Conservation (phyloP, 2,888 invertebrate species). For the Nasonia oneida region DNA sequence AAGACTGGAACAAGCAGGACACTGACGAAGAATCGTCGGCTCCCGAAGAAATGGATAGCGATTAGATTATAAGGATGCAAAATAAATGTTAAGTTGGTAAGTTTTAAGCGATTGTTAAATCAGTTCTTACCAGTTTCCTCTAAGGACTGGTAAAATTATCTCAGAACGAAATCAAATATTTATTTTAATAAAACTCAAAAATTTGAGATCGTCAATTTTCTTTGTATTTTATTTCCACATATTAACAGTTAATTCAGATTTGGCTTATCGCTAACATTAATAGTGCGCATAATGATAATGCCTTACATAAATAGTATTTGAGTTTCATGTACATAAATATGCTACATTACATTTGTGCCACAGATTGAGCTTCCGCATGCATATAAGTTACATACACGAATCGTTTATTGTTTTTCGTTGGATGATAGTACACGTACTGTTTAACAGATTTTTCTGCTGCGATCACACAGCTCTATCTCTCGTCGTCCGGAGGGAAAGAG, state of each 20-base stretch:
- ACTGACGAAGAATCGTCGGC: constrained; percentile 77
- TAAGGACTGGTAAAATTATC: constrained; percentile 33
- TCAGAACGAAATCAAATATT: constrained; percentile 42
- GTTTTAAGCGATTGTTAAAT: constrained; percentile 23
- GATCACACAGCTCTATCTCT: constrained; percentile 13
- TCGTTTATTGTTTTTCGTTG: constrained; percentile 27
- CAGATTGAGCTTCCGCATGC: constrained; percentile 43
- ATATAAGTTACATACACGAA: constrained; percentile 22
- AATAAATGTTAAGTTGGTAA: constrained; percentile 48
- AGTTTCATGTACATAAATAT: constrained; percentile 57
- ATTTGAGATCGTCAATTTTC: constrained; percentile 31
- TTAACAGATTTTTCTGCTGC: constrained; percentile 31
- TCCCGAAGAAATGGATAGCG: constrained; percentile 71
- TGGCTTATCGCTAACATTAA: constrained; percentile 60
- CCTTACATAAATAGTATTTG: constrained; percentile 59
- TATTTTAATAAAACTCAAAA: constrained; percentile 50
- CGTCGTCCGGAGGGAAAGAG: not conserved
- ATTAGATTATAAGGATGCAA: constrained; percentile 55
- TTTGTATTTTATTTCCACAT: constrained; percentile 55
- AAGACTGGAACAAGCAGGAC: constrained; percentile 93
- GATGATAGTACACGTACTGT: constrained; percentile 29
- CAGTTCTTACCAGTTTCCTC: constrained; percentile 15
- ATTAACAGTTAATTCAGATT: constrained; percentile 56
- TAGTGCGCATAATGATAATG: constrained; percentile 56
- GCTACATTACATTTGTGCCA: constrained; percentile 58